Evolutionary conservation across 2,797 vertebrate species (phyloP).

Genomic region (Leuciscus waleckii): DNA sequence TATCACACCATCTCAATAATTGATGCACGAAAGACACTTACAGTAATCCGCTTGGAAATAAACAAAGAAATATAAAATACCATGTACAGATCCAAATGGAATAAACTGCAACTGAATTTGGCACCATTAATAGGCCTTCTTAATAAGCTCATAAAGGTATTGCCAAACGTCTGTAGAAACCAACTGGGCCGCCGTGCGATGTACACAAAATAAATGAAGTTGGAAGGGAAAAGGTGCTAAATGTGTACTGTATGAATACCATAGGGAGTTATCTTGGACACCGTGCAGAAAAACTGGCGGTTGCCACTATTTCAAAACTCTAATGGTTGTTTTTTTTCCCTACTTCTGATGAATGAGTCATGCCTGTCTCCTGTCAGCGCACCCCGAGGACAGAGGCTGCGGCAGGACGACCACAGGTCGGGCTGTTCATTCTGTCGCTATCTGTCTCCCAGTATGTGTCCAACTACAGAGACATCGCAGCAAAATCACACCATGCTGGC

Average conservation of each 20-base stretch:
- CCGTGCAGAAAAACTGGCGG: conserved; percentile 13
- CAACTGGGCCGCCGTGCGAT: not conserved
- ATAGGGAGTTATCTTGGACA: conserved; percentile 21
- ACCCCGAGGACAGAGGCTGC: conserved; percentile 31
- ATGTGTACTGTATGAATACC: conserved; percentile 16
- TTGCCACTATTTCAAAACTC: conserved; percentile 33
- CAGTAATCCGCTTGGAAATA: conserved; percentile 43
- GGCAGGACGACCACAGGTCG: conserved; percentile 6
- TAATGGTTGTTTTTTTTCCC: conserved; percentile 38
- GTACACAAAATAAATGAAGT: conserved; percentile 48
- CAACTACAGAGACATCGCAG: not conserved
- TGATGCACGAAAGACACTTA: conserved; percentile 43
- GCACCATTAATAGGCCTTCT: conserved; percentile 11
- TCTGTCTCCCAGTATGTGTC: conserved; percentile 36
- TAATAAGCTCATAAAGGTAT: conserved; percentile 11
- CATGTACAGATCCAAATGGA: conserved; percentile 20
- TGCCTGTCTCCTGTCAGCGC: conserved; percentile 29
- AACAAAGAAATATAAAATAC: conserved; percentile 38
- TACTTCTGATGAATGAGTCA: conserved; percentile 41
- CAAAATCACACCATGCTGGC: conserved; percentile 1
- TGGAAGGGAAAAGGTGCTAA: conserved; percentile 34
- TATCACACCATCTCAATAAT: conserved; percentile 46
- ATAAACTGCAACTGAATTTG: conserved; percentile 10
- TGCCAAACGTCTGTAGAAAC: conserved; percentile 27
- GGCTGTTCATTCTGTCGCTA: not conserved